Base-by-base conservation (phyloP, 2,888 invertebrate genomes). In the Orthonevra nobilis region DNA sequence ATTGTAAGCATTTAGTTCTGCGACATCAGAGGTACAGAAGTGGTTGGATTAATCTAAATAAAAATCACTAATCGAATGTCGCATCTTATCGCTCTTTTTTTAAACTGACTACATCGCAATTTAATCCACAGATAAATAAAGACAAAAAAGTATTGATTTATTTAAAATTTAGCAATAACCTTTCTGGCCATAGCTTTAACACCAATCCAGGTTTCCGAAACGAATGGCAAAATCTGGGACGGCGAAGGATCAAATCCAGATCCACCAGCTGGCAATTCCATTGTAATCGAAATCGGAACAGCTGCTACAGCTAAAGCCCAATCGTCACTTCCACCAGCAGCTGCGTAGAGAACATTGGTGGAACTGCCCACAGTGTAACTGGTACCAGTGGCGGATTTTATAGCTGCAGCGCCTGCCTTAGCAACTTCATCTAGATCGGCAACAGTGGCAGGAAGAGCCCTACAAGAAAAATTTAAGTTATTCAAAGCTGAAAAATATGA, bases 291-390 rank as follows among this genome's bases (percentile, higher is more conserved):
- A 9, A 93, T 85, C 0, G 91, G 90, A 48, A 92, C 90, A 0
- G 90, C 91, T 32, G 87, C 90, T 6, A 89, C 87, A 0, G 84
- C 90, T 84, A 91, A 91, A 0, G 92, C 92, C 86, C 92, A 94
- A 83, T 94, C 94, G 84, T 92, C 92, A 82, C 93, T 90, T 14
- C 92, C 92, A 7, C 94, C 94, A 15, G 88, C 86, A 34, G 92
- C 91, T 0, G 89, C 86, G 81, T 92, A 92, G 72, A 90, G 89
- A 0, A 87, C 86, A 81, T 86, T 86, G 9, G 88, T 86, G 9
- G 88, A 85, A 52, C 85, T 85, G 20, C 90, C 90, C 10, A 90
- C 87, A 1, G 83, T 86, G 81, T 90, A 90, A 5, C 34, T 56
- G 20, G 87, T 87, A 15, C 89, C 88, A 2, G 87, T 87, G 17